phyloP scores from a whole-genome alignment of 2,888 invertebrate species.

The Orthosia incerta region DNA sequence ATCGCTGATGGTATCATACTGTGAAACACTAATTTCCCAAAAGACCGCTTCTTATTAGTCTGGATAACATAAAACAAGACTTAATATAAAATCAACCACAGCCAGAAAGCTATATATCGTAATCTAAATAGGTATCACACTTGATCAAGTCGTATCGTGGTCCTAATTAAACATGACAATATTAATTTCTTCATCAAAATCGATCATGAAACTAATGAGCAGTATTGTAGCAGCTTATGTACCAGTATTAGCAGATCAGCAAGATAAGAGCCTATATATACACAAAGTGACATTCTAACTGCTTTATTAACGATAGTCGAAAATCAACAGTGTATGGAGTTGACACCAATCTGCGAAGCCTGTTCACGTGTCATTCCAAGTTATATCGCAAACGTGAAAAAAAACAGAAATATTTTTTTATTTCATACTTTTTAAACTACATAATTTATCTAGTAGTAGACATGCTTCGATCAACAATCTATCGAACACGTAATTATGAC shows the following conservation, averaged over 20 bases:
- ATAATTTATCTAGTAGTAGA: no score
- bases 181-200: slow-evolving; percentile 49
- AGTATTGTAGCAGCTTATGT: slow-evolving; percentile 11
- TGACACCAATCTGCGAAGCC: no score
- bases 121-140: background rate
- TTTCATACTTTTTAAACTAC: no score
- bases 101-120: slow-evolving; percentile 4
- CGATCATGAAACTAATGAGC: slow-evolving; percentile 50
- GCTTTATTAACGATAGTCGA: background rate
- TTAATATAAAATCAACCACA: background rate
- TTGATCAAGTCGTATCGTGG: slow-evolving; percentile 7
- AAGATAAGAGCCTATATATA: slow-evolving; percentile 32
- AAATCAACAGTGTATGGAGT: background rate
- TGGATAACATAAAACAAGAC: background rate
- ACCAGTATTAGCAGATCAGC: slow-evolving; percentile 27
- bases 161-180: slow-evolving; percentile 51
- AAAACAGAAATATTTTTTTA: no score
- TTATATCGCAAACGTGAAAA: no score
- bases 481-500: no score
- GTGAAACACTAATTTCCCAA: slow-evolving; percentile 1
- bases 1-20: background rate
- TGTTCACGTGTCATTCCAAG: no score
- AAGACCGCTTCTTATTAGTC: background rate
- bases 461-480: no score
- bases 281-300: background rate